Base-by-base conservation (phyloP, 2,888 invertebrate species). In the Melanotus villosus region DNA sequence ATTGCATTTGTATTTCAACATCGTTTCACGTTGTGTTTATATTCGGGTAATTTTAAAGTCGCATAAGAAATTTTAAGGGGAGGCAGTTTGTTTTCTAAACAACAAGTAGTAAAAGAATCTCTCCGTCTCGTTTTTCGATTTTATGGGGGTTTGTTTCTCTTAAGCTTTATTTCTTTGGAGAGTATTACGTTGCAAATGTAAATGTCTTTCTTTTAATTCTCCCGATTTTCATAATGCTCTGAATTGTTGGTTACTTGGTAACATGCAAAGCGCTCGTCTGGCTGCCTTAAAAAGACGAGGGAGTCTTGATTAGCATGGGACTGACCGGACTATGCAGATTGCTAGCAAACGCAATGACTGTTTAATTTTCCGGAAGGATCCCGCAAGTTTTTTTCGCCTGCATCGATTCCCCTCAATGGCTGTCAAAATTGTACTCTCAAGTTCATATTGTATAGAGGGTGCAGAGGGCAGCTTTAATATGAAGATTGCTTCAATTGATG, bases 401-500 rank as follows among this genome's bases (percentile, higher is more conserved):
- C 65, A 68, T 65, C 70, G 70, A 71, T 74, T 71, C 77, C 82
- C 80, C 80, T 77, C 80, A 76, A 77, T 77, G 80, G 77, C 80
- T 78, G 78, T 81, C 81, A 80, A 82, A 82, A 81, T 82, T 82
- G 81, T 81, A 80, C 81, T 80, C 80, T 80, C 80, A 79, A 80
- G 75, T 81, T 81, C 81, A 81, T 81, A 82, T 82, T 81, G 80
- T 81, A 77, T 76, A 69, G 67, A 75, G 76, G 75, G 73, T 73
- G 75, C 72, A 78, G 76, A 77, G 79, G 77, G 79, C 79, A 79
- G 79, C 80, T 82, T 83, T 83, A 83, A 83, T 83, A 83, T 82
- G 80, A 84, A 84, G 83, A 84, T 84, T 84, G 82, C 81, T 81
- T 73, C 81, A 83, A 83, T 83, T 83, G 82, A 83, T 80, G 81